These are phyloP conservation scores for Ochlodes sylvanus DNA, from an alignment of 2,888 invertebrate genomes.

Conservation along the genomic window DNA sequence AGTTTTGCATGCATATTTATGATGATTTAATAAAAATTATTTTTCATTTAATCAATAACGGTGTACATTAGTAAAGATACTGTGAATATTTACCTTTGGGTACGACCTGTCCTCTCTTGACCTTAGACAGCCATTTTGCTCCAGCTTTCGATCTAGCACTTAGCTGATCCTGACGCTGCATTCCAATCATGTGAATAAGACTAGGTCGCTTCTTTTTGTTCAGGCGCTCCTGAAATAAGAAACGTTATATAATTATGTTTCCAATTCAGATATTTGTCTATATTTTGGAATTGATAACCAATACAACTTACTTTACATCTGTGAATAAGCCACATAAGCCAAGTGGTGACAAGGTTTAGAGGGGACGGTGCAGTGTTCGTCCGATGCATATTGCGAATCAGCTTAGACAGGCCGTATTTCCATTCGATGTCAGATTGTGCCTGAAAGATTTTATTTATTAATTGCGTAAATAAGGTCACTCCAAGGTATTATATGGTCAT, in stretches of 20 bases:
- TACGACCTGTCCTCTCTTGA: constrained; percentile 93
- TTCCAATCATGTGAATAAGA: constrained; percentile 92
- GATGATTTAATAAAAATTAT: no score
- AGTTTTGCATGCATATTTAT: no score
- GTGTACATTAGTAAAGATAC: no score
- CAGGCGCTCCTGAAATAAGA: constrained; percentile 80
- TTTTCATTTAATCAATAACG: no score
- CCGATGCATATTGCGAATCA: constrained; percentile 99
- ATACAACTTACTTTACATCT: constrained; percentile 88
- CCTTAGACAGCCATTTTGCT: constrained; percentile 94
- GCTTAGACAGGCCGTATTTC: constrained; percentile 99
- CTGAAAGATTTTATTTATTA: constrained; percentile 76
- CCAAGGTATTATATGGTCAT: no score
- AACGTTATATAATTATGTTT: background rate
- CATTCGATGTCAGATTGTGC: constrained; percentile 99
- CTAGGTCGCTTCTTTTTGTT: constrained; percentile 92
- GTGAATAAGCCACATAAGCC: constrained; percentile 94
- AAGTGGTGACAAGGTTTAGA: constrained; percentile 97
- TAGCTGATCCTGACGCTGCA: constrained; percentile 88
- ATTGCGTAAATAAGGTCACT: background rate
- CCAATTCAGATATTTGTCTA: no score
- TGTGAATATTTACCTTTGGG: constrained; percentile 84
- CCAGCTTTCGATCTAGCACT: constrained; percentile 95
- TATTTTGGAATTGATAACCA: background rate
- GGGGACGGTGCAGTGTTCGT: constrained; percentile 99